These are phyloP conservation scores for Eristalinus sepulchralis DNA, from an alignment of 2,888 invertebrate species.

Conservation along the genomic window DNA sequence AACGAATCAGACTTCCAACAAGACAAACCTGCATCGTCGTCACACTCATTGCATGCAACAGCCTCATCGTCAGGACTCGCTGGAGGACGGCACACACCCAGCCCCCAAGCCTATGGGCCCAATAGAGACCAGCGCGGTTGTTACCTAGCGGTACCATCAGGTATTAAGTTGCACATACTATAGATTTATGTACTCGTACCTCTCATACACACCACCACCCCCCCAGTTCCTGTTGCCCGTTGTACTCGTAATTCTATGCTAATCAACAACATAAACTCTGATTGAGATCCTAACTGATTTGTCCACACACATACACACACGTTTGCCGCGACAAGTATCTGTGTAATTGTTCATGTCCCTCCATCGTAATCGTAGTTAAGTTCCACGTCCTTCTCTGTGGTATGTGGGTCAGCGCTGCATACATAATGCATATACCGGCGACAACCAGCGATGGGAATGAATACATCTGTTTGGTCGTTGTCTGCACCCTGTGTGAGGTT, in stretches of 20 bases:
- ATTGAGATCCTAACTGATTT: slow-evolving; percentile 64
- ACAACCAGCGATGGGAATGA: not conserved
- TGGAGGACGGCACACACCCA: slow-evolving; percentile 79
- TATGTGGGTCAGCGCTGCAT: not conserved
- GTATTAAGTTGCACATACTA: slow-evolving; percentile 73
- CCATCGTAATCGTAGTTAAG: not conserved
- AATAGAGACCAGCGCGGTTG: slow-evolving; percentile 84
- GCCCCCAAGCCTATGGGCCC: slow-evolving; percentile 83
- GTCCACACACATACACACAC: slow-evolving; percentile 13
- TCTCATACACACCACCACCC: slow-evolving; percentile 9
- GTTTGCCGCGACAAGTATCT: not conserved
- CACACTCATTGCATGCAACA: slow-evolving; percentile 78
- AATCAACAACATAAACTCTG: slow-evolving; percentile 4
- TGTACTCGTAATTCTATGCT: not conserved
- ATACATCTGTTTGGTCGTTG: not conserved
- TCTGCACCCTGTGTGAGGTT: not conserved
- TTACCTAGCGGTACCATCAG: slow-evolving; percentile 85
- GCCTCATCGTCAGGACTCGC: slow-evolving; percentile 75
- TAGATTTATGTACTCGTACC: not conserved
- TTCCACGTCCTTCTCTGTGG: not conserved
- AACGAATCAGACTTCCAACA: slow-evolving; percentile 73
- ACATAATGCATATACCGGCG: not conserved
- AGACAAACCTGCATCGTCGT: slow-evolving; percentile 73
- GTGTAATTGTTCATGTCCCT: not conserved
- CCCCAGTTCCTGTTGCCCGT: not conserved